phyloP scores from a whole-genome alignment of 2,113 vertebrate genomes.

The Anoplopoma fimbria region DNA sequence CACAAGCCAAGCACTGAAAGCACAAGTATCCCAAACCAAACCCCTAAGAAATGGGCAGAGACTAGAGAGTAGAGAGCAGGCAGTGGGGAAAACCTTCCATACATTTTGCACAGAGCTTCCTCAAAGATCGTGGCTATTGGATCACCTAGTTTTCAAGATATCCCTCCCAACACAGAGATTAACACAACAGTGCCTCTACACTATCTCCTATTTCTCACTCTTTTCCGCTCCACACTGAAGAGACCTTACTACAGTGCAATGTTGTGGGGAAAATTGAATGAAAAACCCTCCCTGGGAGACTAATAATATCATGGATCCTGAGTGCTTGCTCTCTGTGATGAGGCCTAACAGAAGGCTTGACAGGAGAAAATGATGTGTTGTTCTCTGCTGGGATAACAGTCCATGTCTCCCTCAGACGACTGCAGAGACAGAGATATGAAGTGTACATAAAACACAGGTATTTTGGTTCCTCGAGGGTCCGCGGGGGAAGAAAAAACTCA shows the following conservation, averaged over 20 bases:
- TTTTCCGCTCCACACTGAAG: slow-evolving; percentile 2
- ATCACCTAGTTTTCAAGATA: slow-evolving; percentile 53
- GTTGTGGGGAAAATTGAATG: slow-evolving; percentile 74
- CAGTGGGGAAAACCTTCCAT: neutral
- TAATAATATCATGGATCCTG: slow-evolving; percentile 78
- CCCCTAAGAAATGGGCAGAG: slow-evolving; percentile 7
- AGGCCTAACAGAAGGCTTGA: slow-evolving; percentile 78
- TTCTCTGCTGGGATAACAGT: slow-evolving; percentile 77
- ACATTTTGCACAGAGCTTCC: slow-evolving; percentile 32
- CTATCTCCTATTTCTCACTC: slow-evolving; percentile 27
- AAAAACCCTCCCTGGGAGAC: slow-evolving; percentile 77
- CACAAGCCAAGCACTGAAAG: neutral
- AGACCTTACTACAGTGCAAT: slow-evolving; percentile 58
- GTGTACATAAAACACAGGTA: slow-evolving; percentile 76
- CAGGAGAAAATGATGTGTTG: slow-evolving; percentile 80
- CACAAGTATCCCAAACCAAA: slow-evolving; percentile 16
- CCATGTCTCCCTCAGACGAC: slow-evolving; percentile 57
- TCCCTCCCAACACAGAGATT: slow-evolving; percentile 25
- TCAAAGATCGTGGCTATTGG: slow-evolving; percentile 21
- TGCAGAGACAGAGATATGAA: slow-evolving; percentile 71
- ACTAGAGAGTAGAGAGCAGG: neutral
- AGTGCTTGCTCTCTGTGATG: slow-evolving; percentile 77
- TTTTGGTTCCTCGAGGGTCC: slow-evolving; percentile 59
- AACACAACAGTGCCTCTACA: slow-evolving; percentile 29
- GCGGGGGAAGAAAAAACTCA: slow-evolving; percentile 43